Percentiles rank a stretch among this genome's conserved stretches.
Conservation (phyloP, 2,888 invertebrate species). For the Rambutsinella grinnellia region DNA sequence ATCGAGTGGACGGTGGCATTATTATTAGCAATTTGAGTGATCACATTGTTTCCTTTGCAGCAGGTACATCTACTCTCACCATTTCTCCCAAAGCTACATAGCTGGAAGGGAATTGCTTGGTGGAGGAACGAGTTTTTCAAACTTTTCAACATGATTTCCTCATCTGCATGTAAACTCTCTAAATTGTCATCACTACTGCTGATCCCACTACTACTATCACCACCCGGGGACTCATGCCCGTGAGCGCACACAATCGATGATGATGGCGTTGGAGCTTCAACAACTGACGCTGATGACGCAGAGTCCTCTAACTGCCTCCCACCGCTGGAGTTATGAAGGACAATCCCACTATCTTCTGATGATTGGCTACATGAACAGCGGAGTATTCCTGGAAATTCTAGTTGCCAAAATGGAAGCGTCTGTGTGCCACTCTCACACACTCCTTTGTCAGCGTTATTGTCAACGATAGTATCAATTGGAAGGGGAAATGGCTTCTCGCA, state of each 20-base stretch:
- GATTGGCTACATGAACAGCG: constrained; percentile 30
- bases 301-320: constrained; percentile 29
- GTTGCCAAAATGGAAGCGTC: constrained; percentile 50
- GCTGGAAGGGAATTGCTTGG: constrained; percentile 49
- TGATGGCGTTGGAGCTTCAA: constrained; percentile 1
- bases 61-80: neutral
- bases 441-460: no score
- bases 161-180: constrained; percentile 48
- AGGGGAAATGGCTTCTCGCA: neutral
- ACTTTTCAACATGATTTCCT: constrained; percentile 54
- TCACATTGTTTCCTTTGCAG: constrained; percentile 6
- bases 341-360: constrained; percentile 38
- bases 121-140: constrained; percentile 50
- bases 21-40: constrained; percentile 7
- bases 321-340: constrained; percentile 7
- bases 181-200: constrained; percentile 51
- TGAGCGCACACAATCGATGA: constrained; percentile 15
- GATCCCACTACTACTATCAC: constrained; percentile 49
- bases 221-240: constrained; percentile 46
- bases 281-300: neutral
- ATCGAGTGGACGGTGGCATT: constrained; percentile 23
- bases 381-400: constrained; percentile 44
- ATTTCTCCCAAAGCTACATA: constrained; percentile 35
- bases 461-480: neutral
- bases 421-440: constrained; percentile 31